Evolutionary conservation across 2,888 invertebrate species (phyloP), one percentile per base, ranked within the genome.

Genomic region (Melanostoma scalare): DNA sequence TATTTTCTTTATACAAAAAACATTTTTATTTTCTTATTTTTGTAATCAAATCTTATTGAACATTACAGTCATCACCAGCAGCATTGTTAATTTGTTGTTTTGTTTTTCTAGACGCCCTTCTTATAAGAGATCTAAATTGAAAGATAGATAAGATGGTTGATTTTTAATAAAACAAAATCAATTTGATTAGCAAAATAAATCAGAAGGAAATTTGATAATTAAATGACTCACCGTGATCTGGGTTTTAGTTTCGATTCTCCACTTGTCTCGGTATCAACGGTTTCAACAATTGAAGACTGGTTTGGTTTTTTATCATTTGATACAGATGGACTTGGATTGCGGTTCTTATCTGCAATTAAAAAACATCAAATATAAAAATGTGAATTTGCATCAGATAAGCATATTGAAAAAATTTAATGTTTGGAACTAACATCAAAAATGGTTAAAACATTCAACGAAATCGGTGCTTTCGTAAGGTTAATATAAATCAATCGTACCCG

Each of bases 71-170:
- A 86, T 95, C 94, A 72, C 90, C 92, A 86, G 94, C 94, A 55
- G 94, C 94, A 87, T 95, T 95, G 86, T 95, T 92, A 87, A 95
- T 94, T 91, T 95, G 95, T 89, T 95, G 95, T 88, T 95, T 95
- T 82, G 95, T 94, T 91, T 96, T 96, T 86, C 95, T 93, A 88
- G 95, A 96, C 77, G 96, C 95, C 84, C 96, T 93, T 86, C 96
- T 93, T 87, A 96, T 96, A 80, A 96, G 93, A 80, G 96, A 96
- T 77, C 95, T 93, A 75, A 8, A 78, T 77, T 10, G 4, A 38
- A 3, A 67, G 6, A 52, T 8, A 52, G 5, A 38, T 35, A 8
- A 3, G 2, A 3, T 2, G 20, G 20, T 20, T 20, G 20, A 30
- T 31, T 44, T 10, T 10, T 50, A 6, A 50, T 6, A 20, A 36